These are phyloP conservation scores for Drosophila sproati DNA, from an alignment of 1,140 invertebrate species.

Conservation along the genomic window DNA sequence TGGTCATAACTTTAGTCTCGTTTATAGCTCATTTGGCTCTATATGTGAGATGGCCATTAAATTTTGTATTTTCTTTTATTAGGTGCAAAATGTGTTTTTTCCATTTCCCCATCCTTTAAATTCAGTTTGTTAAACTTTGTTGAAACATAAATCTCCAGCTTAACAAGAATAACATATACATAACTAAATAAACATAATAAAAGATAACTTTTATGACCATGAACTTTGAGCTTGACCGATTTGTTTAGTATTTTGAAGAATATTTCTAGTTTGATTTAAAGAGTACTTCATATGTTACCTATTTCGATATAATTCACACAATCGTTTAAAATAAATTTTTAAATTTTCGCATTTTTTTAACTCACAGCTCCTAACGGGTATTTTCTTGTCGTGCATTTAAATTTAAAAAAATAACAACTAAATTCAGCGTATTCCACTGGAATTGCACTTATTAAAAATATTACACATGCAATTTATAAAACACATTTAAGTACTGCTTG, in stretches of 20 bases:
- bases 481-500: slow-evolving; percentile 29
- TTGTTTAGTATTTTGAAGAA: no score
- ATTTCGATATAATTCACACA: no score
- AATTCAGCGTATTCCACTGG: slow-evolving; percentile 38
- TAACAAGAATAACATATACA: background rate
- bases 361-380: no score
- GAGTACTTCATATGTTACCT: no score
- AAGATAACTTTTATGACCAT: no score
- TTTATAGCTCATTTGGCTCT: slow-evolving; percentile 45
- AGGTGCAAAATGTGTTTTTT: slow-evolving; percentile 78
- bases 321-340: no score
- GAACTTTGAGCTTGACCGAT: no score
- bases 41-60: slow-evolving; percentile 59
- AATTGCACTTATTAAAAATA: slow-evolving; percentile 71
- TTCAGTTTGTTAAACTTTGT: slow-evolving; percentile 61
- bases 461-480: slow-evolving; percentile 52
- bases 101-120: slow-evolving; percentile 39
- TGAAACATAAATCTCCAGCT: slow-evolving; percentile 40
- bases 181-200: background rate
- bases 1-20: slow-evolving; percentile 45
- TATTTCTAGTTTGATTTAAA: no score
- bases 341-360: no score
- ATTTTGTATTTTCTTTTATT: slow-evolving; percentile 57
- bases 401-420: background rate
- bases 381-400: no score